phyloP scores from a whole-genome alignment of 2,113 vertebrate genomes.

The Gavia stellata region DNA sequence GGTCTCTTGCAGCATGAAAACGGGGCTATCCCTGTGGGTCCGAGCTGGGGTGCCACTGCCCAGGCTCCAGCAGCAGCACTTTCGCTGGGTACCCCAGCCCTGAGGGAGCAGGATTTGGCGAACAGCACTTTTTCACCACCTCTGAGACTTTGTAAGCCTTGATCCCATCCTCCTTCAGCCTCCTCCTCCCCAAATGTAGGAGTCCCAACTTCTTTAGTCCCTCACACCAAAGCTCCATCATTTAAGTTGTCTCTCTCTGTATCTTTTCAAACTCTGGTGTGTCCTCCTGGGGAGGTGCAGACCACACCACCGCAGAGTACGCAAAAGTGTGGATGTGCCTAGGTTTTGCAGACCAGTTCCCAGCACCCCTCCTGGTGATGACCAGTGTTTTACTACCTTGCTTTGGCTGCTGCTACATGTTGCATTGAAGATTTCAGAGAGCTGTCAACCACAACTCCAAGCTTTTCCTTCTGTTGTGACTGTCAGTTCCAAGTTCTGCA shows the following conservation, averaged over 20 bases:
- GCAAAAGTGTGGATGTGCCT: background rate
- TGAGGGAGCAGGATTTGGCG: background rate
- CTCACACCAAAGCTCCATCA: background rate
- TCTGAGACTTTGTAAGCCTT: background rate
- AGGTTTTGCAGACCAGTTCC: background rate
- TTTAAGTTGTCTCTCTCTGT: background rate
- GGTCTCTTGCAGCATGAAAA: background rate
- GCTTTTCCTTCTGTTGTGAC: background rate
- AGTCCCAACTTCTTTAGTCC: background rate
- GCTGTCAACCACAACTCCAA: background rate
- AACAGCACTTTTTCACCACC: background rate
- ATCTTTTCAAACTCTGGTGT: background rate
- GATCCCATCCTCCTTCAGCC: background rate
- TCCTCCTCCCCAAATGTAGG: background rate
- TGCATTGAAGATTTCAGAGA: background rate
- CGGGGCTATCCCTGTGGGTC: background rate
- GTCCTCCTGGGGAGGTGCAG: background rate
- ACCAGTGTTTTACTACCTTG: background rate
- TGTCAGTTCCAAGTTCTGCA: background rate
- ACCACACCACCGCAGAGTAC: background rate
- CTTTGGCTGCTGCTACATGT: background rate
- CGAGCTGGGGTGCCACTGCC: background rate
- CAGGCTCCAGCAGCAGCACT: background rate
- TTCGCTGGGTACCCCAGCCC: background rate
- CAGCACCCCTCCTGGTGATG: background rate